Evolutionary conservation across 2,888 invertebrate genomes (phyloP), one percentile per base, ranked within the genome.

Genomic region (Apamea sordens): DNA sequence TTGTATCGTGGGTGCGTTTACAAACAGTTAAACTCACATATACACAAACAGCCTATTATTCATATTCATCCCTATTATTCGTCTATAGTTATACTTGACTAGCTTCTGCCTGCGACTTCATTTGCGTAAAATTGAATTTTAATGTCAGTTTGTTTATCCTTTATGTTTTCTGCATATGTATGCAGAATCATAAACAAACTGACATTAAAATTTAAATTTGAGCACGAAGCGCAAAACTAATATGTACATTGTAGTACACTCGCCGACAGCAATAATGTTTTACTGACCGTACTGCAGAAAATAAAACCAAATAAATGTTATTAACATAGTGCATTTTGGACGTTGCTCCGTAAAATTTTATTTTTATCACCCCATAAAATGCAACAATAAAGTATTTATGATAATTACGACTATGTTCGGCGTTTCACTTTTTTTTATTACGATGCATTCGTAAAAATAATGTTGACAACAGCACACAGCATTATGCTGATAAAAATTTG

Each of bases 351-450:
- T 88, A 72, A 87, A 84, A 81, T 76, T 85, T 82, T 80, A 79
- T 81, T 84, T 87, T 83, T 82, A 83, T 81, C 63, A 70, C 82
- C 70, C 80, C 18, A 84, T 90, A 83, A 90, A 89, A 80, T 81
- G 79, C 73, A 82, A 84, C 74, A 74, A 78, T 79, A 82, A 84
- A 77, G 72, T 80, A 88, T 83, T 80, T 83, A 88, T 76, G 78
- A 65, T 67, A 88, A 88, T 77, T 61, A 77, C 76, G 50, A 78
- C 74, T 77, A 67, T 64, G 41, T 70, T 71, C 56, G 77, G 13
- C 56, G 50, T 63, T 64, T 70, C 50, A 64, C 36, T 67, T 77
- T 67, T 86, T 83, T 88, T 79, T 69, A 80, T 72, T 79, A 56
- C 77, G 13, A 69, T 83, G 53, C 74, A 56, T 83, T 75, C 71